Evolutionary conservation across 2,888 invertebrate genomes (phyloP), one percentile per base, ranked within the genome.

Genomic region (Microctonus brassicae): DNA sequence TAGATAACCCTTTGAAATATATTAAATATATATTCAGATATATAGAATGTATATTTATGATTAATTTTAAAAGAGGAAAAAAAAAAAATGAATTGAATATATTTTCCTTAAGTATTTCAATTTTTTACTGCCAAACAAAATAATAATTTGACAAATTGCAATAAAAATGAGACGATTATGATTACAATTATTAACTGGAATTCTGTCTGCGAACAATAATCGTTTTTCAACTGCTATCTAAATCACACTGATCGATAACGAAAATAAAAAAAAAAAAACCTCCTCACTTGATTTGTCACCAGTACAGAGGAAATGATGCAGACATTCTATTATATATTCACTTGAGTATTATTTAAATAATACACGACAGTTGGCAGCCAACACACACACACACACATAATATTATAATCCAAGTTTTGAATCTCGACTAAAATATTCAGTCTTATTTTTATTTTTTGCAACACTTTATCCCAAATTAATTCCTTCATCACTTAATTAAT

Each of bases 151-250:
- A 55, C 26, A 26, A 24, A 26, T 24, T 13, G n/a, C 13, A 11
- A 55, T 13, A 24, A n/a, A 24, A 55, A 24, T 0, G 3, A 26
- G 22, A 55, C 55, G 10, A 55, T 26, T 26, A 24, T 26, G 62
- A 69, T 55, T 55, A 33, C 34, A 57, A 65, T 65, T 34, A 58
- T 68, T 47, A 13, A 64, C 58, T 24, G 47, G 64, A 64, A 70
- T 70, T 64, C 39, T 29, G 69, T 70, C 70, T 70, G 64, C 42
- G 10, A 47, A 70, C 47, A 70, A 34, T 64, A 67, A 67, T 42
- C 36, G 39, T 53, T 62, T 62, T 70, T 42, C 63, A 52, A 52
- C n/a, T 17, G 33, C n/a, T 42, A 64, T 24, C 39, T 42, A 39
- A 34, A 47, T 52, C 63, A 64, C 26, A 66, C 60, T 61, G 55